phyloP scores from a whole-genome alignment of 1,140 invertebrate species.

The Gonioctena quinquepunctata region DNA sequence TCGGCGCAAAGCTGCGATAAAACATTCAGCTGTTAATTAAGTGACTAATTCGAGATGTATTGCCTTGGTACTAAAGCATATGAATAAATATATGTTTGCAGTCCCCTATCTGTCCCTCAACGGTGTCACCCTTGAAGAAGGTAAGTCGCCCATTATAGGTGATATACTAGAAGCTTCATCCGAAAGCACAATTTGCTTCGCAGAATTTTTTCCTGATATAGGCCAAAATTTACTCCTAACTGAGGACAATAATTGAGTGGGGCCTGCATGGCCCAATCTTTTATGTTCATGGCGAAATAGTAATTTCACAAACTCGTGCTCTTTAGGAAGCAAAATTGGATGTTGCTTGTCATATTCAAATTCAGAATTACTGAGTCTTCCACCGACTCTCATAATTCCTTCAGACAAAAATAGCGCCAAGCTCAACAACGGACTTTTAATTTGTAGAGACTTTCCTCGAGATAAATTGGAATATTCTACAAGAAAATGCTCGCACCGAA shows the following conservation, averaged over 20 bases:
- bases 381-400: no score
- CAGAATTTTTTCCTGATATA: constrained; percentile 23
- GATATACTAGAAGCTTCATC: no score
- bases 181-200: constrained; percentile 18
- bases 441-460: no score
- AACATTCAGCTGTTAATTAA: constrained; percentile 38
- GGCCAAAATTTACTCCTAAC: constrained; percentile 21
- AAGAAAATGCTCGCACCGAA: no score
- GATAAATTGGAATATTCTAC: no score
- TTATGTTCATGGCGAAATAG: neutral
- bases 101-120: no score
- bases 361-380: neutral
- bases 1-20: constrained; percentile 36
- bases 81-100: no score
- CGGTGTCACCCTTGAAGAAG: constrained; percentile 21
- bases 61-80: constrained; percentile 31
- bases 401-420: no score
- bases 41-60: constrained; percentile 46
- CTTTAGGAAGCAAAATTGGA: neutral
- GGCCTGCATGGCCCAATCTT: neutral
- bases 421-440: no score
- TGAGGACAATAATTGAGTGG: neutral
- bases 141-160: constrained; percentile 28
- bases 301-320: neutral
- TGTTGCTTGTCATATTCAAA: neutral